Conservation (phyloP, 2,113 vertebrate species). For the Salminus brasiliensis region DNA sequence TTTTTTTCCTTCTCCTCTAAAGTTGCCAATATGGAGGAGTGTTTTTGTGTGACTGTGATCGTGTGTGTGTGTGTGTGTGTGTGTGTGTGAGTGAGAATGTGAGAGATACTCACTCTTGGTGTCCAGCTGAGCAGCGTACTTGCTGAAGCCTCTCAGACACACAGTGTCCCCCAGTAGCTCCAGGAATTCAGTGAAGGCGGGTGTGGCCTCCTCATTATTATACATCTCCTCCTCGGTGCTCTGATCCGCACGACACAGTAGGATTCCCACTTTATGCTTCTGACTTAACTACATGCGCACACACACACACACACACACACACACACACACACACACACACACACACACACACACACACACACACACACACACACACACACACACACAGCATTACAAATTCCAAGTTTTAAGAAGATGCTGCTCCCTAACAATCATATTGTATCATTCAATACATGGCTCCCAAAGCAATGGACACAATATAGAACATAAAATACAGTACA, state of each 20-base stretch:
- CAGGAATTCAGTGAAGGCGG: slow-evolving; percentile 87
- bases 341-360: neutral
- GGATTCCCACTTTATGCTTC: slow-evolving; percentile 92
- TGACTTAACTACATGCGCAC: slow-evolving; percentile 80
- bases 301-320: slow-evolving; percentile 1
- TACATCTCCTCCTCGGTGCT: slow-evolving; percentile 99
- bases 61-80: no score
- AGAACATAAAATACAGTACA: no score
- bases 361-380: no score
- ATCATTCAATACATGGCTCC: no score
- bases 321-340: neutral
- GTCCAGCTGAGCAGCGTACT: slow-evolving; percentile 92
- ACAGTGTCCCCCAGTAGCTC: slow-evolving; percentile 89
- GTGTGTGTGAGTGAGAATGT: no score
- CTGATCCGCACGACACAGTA: slow-evolving; percentile 91
- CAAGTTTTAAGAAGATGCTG: no score
- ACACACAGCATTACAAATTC: no score
- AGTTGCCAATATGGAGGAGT: no score
- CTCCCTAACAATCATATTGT: no score
- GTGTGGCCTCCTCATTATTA: slow-evolving; percentile 90
- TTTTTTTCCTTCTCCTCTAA: no score
- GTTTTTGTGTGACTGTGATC: no score
- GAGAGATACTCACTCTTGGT: slow-evolving; percentile 90
- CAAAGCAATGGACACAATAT: no score
- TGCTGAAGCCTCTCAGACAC: slow-evolving; percentile 82